These are phyloP conservation scores for Druceiella hillmani DNA, from an alignment of 2,888 invertebrate species.

Conservation along the genomic window DNA sequence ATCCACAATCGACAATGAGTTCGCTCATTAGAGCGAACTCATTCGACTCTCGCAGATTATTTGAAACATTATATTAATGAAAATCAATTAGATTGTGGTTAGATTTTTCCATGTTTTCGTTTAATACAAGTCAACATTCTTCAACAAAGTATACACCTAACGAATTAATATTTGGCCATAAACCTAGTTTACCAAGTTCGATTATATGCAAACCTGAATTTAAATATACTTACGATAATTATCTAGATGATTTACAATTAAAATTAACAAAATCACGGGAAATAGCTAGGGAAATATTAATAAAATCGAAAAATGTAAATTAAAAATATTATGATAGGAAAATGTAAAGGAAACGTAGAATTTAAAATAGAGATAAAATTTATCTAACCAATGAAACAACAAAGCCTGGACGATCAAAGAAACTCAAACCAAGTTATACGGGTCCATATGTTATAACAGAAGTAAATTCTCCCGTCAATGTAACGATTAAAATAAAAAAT, in stretches of 20 bases:
- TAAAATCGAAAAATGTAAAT: slow-evolving; percentile 12
- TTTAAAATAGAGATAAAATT: not conserved
- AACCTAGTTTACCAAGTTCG: slow-evolving; percentile 20
- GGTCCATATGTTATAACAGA: not conserved
- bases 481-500: not conserved
- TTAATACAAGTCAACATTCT: no score
- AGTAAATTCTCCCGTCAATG: not conserved
- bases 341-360: not conserved
- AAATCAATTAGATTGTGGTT: no score
- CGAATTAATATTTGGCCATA: no score
- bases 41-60: no score
- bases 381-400: not conserved
- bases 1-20: no score
- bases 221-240: slow-evolving; percentile 23
- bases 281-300: slow-evolving; percentile 17
- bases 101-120: no score
- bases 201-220: slow-evolving; percentile 23
- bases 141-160: no score
- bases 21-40: no score
- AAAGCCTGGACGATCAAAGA: not conserved
- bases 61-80: slow-evolving; percentile 26
- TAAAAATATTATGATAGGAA: slow-evolving; percentile 12
- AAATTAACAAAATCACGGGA: slow-evolving; percentile 18
- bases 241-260: slow-evolving; percentile 19
- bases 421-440: not conserved